Base-by-base conservation (phyloP, 2,888 invertebrate species). In the Sipha maydis region DNA sequence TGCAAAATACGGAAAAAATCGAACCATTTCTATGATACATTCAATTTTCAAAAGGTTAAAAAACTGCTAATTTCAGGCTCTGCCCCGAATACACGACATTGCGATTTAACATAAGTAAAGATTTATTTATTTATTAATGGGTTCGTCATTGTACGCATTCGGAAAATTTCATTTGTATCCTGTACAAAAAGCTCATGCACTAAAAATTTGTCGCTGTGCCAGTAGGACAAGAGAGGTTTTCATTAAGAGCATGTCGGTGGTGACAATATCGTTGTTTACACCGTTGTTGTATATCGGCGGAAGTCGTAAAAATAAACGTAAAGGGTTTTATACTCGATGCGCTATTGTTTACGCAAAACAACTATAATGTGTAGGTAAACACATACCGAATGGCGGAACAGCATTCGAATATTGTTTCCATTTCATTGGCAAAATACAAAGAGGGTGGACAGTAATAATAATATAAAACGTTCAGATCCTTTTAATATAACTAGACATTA, bases 361-460 rank as follows among this genome's bases (percentile, higher is more conserved):
- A 34, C 31, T 31, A 80, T n/a, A 82, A 82, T 41, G 28, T 17
- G 34, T 11, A 54, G n/a, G 67, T 41, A 69, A 67, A 69, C 67
- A n/a, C n/a, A n/a, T n/a, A n/a, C n/a, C n/a, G 38, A 17, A 8
- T 8, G 41, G 41, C 8, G 48, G 25, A 2, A 9, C 34, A 25
- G 56, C 38, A 76, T 61, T 61, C 48, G 77, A 85, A 85, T 75
- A 85, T 85, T 85, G 85, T 85, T 85, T 84, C 61, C 38, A 28
- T 84, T 84, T 85, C 14, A 69, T 34, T 28, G 85, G 85, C 31
- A 25, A 85, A 85, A 56, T 19, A 38, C 61, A 28, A 56, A 56
- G 54, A 48, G 69, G 67, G 67, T 67, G 77, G 41, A 77, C 77
- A 41, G 21, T 48, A 48, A 75, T 75, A 38, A 38, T 38, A 76